These are phyloP conservation scores for Chionodraco myersi DNA, from an alignment of 2,113 vertebrate genomes.

Conservation along the genomic window DNA sequence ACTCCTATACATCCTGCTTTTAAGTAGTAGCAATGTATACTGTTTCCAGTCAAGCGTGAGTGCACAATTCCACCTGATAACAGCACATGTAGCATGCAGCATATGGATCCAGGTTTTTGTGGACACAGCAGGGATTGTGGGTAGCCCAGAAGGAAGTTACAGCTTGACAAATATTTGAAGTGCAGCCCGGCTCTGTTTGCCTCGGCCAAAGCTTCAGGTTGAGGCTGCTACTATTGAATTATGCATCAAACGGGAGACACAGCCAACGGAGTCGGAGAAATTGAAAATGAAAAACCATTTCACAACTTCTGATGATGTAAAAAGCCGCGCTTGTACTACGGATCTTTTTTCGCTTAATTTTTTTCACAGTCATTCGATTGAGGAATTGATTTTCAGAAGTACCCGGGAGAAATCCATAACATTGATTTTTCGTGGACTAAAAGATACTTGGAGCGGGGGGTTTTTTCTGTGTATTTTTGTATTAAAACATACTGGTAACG, in stretches of 20 bases:
- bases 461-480: not conserved
- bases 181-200: slow-evolving; percentile 62
- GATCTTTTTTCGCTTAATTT: slow-evolving; percentile 31
- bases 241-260: slow-evolving; percentile 42
- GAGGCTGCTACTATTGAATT: slow-evolving; percentile 39
- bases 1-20: slow-evolving; percentile 17
- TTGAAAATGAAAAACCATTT: slow-evolving; percentile 19
- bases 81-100: slow-evolving; percentile 8
- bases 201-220: slow-evolving; percentile 34
- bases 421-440: slow-evolving; percentile 14
- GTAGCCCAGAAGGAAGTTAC: slow-evolving; percentile 38
- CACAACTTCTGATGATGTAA: not conserved
- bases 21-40: slow-evolving; percentile 7
- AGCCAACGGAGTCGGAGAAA: not conserved
- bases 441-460: not conserved
- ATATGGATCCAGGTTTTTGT: slow-evolving; percentile 54
- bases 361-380: slow-evolving; percentile 7
- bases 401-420: slow-evolving; percentile 22
- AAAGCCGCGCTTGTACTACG: not conserved
- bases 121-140: slow-evolving; percentile 66
- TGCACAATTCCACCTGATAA: slow-evolving; percentile 49
- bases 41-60: slow-evolving; percentile 45
- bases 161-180: slow-evolving; percentile 79
- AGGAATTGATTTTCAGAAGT: slow-evolving; percentile 27
- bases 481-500: not conserved